Base-by-base conservation (phyloP, 2,888 invertebrate species). In the Coelinius sp. region DNA sequence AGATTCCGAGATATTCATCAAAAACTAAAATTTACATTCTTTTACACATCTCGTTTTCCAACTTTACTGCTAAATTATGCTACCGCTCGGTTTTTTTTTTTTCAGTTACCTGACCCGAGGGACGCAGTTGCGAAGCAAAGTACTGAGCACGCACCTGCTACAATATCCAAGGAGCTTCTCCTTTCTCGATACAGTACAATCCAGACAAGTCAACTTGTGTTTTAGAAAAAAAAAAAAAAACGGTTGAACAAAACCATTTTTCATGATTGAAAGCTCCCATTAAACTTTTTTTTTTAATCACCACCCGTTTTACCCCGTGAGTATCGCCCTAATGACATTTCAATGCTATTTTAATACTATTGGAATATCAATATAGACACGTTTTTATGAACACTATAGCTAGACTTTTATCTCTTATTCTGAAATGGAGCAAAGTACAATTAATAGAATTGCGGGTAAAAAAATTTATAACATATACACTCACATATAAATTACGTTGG, bases 101-200 rank as follows among this genome's bases (percentile, higher is more conserved):
- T 49, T 49, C 46, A 8, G 44, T 44, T 44, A 49, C 17, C 20
- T 17, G 20, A 20, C 3, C 31, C 46, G 46, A 49, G 46, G 46
- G 46, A 4, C 17, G 46, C 46, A 20, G 46, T 20, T 20, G 44
- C 44, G 35, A 35, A 7, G 20, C 20, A 14, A 8, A 49, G 46
- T 49, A 49, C 46, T 20, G 46, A n/a, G 46, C 46, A 49, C 46
- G 46, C 46, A 49, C 46, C 46, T 49, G 46, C 46, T 49, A 49
- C 46, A 17, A 41, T 49, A 49, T 49, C 46, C 46, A 17, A 20
- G 20, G 20, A 8, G 46, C 46, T 20, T 49, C 46, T 49, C 46
- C 46, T 17, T 49, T 49, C 46, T 17, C 20, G 17, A 41, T 41
- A n/a, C n/a, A 10, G 1, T n/a, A 41, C 41, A 41, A 41, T n/a